Conservation (phyloP, 2,888 invertebrate genomes). For the Drosophila lacicola region DNA sequence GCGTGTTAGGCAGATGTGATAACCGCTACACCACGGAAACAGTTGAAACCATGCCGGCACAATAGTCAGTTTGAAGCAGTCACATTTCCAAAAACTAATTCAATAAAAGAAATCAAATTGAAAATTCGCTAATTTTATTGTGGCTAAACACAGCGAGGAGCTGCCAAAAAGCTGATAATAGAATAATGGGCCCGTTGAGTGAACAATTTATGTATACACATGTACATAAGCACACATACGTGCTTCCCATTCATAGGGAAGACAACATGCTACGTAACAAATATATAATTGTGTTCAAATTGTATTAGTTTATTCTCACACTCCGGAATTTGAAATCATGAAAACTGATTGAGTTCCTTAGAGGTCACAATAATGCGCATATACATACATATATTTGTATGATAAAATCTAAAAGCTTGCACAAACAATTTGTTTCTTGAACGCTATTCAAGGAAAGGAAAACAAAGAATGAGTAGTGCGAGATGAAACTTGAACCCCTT, state of each 20-base stretch:
- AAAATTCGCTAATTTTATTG: constrained; percentile 41
- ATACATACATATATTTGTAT: constrained; percentile 9
- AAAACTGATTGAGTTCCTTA: constrained; percentile 12
- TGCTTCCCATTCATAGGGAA: constrained; percentile 17
- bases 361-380: constrained; percentile 12
- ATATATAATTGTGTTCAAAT: constrained; percentile 19
- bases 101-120: constrained; percentile 36
- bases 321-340: constrained; percentile 4
- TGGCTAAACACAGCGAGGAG: constrained; percentile 23
- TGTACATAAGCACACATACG: constrained; percentile 5
- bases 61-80: constrained; percentile 25
- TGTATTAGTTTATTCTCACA: constrained; percentile 17
- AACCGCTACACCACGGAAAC: constrained; percentile 86
- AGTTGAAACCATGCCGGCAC: constrained; percentile 11
- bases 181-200: constrained; percentile 52
- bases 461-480: constrained; percentile 36
- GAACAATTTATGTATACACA: constrained; percentile 32
- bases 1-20: constrained; percentile 86
- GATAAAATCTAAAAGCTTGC: constrained; percentile 11
- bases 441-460: constrained; percentile 7
- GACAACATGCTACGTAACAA: constrained; percentile 8
- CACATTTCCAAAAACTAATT: constrained; percentile 10
- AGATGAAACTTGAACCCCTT: constrained; percentile 35
- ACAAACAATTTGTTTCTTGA: constrained; percentile 8
- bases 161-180: constrained; percentile 43